Evolutionary conservation across 2,113 vertebrate genomes (phyloP), one percentile per base, ranked within the genome.

Genomic region (Hemibagrus wyckioides): DNA sequence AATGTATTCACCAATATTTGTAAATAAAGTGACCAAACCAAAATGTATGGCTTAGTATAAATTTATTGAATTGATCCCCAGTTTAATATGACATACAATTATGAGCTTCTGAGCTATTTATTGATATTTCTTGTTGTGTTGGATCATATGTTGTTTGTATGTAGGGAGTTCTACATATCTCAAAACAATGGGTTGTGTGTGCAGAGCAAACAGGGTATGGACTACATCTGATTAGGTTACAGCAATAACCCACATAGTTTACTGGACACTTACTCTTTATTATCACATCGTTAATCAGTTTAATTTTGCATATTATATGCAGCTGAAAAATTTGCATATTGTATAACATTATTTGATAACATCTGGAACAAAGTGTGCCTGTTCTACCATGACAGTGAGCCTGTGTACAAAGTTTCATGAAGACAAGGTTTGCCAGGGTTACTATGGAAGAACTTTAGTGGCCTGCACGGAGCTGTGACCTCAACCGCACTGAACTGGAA

Each of bases 11-110:
- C 81, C 91, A 92, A 93, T 90, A 89, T 93, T 94, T 96, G 94
- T 96, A 95, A 96, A 96, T 96, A 96, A 95, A 95, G 93, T 82
- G 5, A 90, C 87, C 85, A 92, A 94, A 94, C 65, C 65, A 87
- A 82, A 69, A 85, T 86, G 85, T 80, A 30, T 77, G 48, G 7
- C 67, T 86, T 82, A 59, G 3, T 52, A 71, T 50, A 56, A 80
- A 17, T 87, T 87, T 19, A 56, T 71, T 77, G 56, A 71, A 69
- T 48, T 75, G 14, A 25, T 83, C 41, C 21, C 8, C 23, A 56
- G 30, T 65, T 52, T 80, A 80, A 14, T 80, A 25, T 8, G 25
- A 11, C 17, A 63, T 59, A 69, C 65, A 36, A 19, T 36, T 69
- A 69, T 69, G 23, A 44, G 28, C 14, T 30, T 77, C 28, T 76